phyloP scores from a whole-genome alignment of 2,113 vertebrate species.

The Acinonyx jubatus region DNA sequence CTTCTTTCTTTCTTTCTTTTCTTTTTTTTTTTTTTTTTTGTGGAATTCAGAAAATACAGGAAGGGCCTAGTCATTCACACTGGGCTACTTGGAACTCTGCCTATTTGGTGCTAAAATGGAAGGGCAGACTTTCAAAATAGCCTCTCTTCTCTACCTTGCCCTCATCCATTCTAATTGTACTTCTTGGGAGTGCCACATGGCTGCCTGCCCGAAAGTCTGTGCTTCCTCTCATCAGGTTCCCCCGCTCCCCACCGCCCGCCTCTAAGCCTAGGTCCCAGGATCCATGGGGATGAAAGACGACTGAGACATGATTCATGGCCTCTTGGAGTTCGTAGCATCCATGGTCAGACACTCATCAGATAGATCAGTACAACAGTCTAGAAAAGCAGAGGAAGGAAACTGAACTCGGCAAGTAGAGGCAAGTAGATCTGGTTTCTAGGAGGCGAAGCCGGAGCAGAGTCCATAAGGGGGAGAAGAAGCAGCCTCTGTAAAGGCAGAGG shows the following conservation, averaged over 20 bases:
- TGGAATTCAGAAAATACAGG: neutral
- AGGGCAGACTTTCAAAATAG: neutral
- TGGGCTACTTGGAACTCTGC: neutral
- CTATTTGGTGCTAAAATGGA: too few species aligned
- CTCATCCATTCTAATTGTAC: neutral
- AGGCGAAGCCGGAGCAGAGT: neutral
- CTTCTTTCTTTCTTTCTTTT: neutral
- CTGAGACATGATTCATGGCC: neutral
- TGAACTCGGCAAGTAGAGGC: neutral
- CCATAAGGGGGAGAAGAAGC: neutral
- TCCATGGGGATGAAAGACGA: fast-evolving
- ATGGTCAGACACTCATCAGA: neutral
- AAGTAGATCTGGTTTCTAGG: neutral
- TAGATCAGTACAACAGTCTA: neutral
- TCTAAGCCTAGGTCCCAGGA: neutral
- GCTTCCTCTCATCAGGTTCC: neutral
- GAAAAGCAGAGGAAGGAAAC: neutral
- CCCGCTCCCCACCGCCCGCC: neutral
- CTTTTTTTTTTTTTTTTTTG: neutral
- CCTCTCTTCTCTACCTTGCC: neutral
- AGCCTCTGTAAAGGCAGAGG: too few species aligned
- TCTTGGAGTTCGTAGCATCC: neutral
- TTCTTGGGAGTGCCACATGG: neutral
- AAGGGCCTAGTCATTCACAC: neutral
- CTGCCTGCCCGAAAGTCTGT: neutral